Conservation (phyloP, 1,140 invertebrate genomes). For the Cataglyphis hispanica region DNA sequence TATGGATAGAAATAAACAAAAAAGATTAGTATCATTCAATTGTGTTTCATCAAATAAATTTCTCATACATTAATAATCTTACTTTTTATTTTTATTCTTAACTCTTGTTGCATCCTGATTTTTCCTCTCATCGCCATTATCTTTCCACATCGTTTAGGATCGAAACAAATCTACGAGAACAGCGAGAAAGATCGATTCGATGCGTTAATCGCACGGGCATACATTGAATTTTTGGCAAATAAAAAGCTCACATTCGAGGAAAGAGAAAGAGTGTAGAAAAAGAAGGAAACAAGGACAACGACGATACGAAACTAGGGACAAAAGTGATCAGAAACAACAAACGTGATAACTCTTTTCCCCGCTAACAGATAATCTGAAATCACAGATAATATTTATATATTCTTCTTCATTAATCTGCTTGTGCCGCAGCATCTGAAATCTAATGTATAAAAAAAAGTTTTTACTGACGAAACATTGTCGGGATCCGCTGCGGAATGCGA, state of each 20-base stretch:
- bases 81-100: background rate
- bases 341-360: slow-evolving; percentile 64
- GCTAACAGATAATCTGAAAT: slow-evolving; percentile 75
- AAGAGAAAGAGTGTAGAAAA: slow-evolving; percentile 12
- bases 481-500: slow-evolving; percentile 47
- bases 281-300: slow-evolving; percentile 25
- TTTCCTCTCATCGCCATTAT: background rate
- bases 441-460: slow-evolving; percentile 83
- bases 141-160: slow-evolving; percentile 57
- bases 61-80: background rate
- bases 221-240: slow-evolving; percentile 7
- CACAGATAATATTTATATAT: slow-evolving; percentile 80
- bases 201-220: background rate
- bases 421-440: slow-evolving; percentile 82
- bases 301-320: slow-evolving; percentile 41
- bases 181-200: slow-evolving; percentile 32
- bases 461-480: slow-evolving; percentile 65
- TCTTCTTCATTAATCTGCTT: slow-evolving; percentile 74
- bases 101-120: background rate
- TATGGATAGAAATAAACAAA: background rate
- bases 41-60: background rate
- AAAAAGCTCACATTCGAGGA: slow-evolving; percentile 42
- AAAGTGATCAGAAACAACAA: slow-evolving; percentile 65
- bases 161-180: background rate
- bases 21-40: background rate